Conservation (phyloP, 2,888 invertebrate genomes). For the Automeris io region DNA sequence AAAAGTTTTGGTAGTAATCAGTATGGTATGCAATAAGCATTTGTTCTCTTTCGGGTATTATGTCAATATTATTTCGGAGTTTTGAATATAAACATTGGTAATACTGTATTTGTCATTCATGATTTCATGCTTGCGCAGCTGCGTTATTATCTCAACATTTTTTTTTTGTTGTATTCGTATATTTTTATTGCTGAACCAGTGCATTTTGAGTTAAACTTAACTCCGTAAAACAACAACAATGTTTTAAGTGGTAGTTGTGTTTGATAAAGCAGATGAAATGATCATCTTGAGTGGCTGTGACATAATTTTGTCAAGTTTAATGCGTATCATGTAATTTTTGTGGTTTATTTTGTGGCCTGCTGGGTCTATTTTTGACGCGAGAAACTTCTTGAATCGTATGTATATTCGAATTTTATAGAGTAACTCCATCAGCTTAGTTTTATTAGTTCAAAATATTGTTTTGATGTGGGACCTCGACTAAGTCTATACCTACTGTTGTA, state of each 20-base stretch:
- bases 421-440: too few relatives aligned
- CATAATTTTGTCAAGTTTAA: conserved; percentile 36
- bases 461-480: background rate
- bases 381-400: conserved; percentile 41
- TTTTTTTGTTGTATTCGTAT: conserved; percentile 19
- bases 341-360: conserved; percentile 60
- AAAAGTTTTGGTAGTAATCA: too few relatives aligned
- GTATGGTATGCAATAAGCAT: too few relatives aligned
- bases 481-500: background rate
- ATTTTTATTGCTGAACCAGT: conserved; percentile 13
- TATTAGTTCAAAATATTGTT: background rate
- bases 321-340: conserved; percentile 67
- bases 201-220: conserved; percentile 27
- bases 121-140: too few relatives aligned
- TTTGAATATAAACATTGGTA: too few relatives aligned
- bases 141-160: conserved; percentile 35
- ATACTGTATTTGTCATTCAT: conserved; percentile 28
- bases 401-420: conserved; percentile 17
- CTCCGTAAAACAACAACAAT: conserved; percentile 17
- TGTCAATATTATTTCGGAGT: too few relatives aligned
- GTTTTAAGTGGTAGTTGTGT: conserved; percentile 16
- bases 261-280: conserved; percentile 20
- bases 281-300: conserved; percentile 33
- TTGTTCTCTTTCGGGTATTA: too few relatives aligned
- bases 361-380: conserved; percentile 56